A percentile compares a stretch with the other conserved stretches of the same genome.
Evolutionary conservation across 2,113 vertebrate genomes (phyloP).

Genomic region (Rattus norvegicus): GRCr8 NC_086035.1:30539001-30539500

Average conservation of each 20-base stretch:
- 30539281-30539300: background rate
- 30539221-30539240: background rate
- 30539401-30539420: background rate
- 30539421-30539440: background rate
- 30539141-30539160: background rate
- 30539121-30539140: background rate
- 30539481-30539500: background rate
- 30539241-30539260: background rate
- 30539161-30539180: background rate
- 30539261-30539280: background rate
- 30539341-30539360: background rate
- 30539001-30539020: background rate
- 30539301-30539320: background rate
- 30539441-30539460: background rate
- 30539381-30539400: background rate
- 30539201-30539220: background rate
- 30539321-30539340: background rate
- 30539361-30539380: background rate
- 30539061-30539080: background rate
- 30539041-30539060: background rate
- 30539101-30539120: background rate
- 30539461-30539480: background rate
- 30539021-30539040: background rate
- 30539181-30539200: background rate
- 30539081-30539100: background rate